Percentiles rank a stretch among this genome's conserved stretches.
These are phyloP conservation scores for Loripinus fragilis DNA, from an alignment of 2,888 invertebrate species.

Conservation along the genomic window DNA sequence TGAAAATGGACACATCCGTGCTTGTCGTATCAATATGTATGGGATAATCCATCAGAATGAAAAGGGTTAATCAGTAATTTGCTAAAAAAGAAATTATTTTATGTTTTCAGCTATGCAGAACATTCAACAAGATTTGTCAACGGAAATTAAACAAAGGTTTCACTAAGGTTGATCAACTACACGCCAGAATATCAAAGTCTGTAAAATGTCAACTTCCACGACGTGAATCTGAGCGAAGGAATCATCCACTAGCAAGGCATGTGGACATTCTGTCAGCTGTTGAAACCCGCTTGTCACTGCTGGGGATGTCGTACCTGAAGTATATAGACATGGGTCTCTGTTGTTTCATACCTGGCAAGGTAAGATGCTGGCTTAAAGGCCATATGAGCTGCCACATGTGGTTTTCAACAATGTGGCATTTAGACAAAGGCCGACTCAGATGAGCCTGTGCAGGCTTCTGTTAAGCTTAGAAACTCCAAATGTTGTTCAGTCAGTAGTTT, in stretches of 20 bases:
- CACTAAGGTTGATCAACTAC: conserved; percentile 90
- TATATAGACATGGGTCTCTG: conserved; percentile 93
- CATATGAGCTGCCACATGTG: too few species aligned
- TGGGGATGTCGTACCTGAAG: conserved; percentile 96
- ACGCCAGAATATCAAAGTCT: conserved; percentile 89
- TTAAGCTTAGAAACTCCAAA: too few species aligned
- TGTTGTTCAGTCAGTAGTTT: too few species aligned
- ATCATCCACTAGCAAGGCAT: conserved; percentile 93
- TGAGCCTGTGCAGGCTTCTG: too few species aligned
- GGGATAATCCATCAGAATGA: too few species aligned
- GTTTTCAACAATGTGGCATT: too few species aligned
- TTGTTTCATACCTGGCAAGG: conserved; percentile 97
- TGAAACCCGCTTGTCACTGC: conserved; percentile 95
- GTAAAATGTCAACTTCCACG: conserved; percentile 93
- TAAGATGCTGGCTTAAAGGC: too few species aligned
- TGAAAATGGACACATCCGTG: too few species aligned
- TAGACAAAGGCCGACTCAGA: too few species aligned
- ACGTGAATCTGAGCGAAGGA: conserved; percentile 94
- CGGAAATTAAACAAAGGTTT: conserved; percentile 92
- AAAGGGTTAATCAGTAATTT: too few species aligned
- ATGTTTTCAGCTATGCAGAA: conserved; percentile 89
- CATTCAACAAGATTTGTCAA: conserved; percentile 90
- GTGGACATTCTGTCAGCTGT: conserved; percentile 95
- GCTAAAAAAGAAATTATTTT: too few species aligned
- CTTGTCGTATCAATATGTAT: too few species aligned